These are phyloP conservation scores for Dufourea novaeangliae DNA, from an alignment of 1,140 invertebrate genomes.

Conservation along the genomic window DNA sequence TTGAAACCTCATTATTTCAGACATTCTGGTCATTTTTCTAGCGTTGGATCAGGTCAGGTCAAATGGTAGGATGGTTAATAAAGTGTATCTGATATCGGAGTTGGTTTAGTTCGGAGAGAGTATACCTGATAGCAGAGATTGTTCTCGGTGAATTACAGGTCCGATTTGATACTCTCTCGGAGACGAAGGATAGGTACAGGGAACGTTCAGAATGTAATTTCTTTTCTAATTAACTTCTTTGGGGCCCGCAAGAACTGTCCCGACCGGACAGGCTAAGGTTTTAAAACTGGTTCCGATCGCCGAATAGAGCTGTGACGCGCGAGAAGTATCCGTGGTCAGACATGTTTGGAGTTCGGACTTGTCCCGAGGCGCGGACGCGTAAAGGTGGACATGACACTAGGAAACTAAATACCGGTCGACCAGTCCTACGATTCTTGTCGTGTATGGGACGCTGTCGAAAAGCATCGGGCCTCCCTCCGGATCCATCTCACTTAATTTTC, in stretches of 20 bases:
- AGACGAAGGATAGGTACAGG: too few relatives aligned
- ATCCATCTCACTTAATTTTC: constrained; percentile 72
- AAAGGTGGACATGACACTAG: constrained; percentile 79
- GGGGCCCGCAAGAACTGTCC: background rate
- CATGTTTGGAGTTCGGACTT: constrained; percentile 76
- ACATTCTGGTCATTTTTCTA: background rate
- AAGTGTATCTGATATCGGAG: background rate
- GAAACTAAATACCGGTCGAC: constrained; percentile 77
- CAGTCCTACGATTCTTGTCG: constrained; percentile 55
- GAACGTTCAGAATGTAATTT: background rate
- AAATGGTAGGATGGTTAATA: background rate
- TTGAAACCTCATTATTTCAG: background rate
- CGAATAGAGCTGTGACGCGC: constrained; percentile 75
- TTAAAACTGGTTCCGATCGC: constrained; percentile 37
- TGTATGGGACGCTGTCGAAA: constrained; percentile 69
- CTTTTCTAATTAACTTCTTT: background rate
- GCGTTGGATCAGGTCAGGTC: background rate
- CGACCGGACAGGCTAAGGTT: background rate
- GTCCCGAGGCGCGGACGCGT: constrained; percentile 79
- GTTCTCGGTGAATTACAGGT: too few relatives aligned
- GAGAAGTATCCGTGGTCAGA: constrained; percentile 55
- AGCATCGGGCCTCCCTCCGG: constrained; percentile 58
- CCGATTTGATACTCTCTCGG: too few relatives aligned
- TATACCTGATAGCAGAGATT: too few relatives aligned
- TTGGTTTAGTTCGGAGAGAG: too few relatives aligned